These are phyloP conservation scores for Chymomyza caudatula DNA, from an alignment of 2,888 invertebrate genomes.

Conservation along the genomic window DNA sequence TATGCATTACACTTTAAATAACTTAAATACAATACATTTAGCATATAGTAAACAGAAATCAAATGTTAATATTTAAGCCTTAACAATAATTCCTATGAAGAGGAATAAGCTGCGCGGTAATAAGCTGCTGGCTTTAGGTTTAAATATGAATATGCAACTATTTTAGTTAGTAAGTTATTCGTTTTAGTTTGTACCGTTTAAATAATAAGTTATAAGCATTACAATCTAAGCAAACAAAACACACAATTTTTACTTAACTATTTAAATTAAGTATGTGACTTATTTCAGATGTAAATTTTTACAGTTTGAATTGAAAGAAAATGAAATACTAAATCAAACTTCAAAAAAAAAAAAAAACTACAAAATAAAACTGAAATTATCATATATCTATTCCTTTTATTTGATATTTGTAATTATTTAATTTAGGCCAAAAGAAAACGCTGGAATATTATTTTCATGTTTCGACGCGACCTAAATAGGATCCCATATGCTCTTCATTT, in stretches of 20 bases:
- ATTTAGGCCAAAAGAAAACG: slow-evolving; percentile 32
- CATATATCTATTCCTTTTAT: slow-evolving; percentile 22
- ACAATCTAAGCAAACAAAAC: neutral
- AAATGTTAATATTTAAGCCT: slow-evolving; percentile 57
- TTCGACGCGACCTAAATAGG: slow-evolving; percentile 11
- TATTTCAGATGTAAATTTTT: slow-evolving; percentile 1
- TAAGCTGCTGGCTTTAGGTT: neutral
- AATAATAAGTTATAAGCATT: neutral
- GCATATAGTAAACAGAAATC: slow-evolving; percentile 24
- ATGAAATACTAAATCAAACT: neutral
- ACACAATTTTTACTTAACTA: neutral
- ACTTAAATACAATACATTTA: neutral
- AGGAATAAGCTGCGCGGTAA: slow-evolving; percentile 5
- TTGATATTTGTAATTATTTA: slow-evolving; percentile 44
- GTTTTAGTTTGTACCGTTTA: neutral
- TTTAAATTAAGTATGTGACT: neutral
- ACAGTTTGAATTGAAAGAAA: neutral
- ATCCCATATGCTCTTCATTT: slow-evolving; percentile 17
- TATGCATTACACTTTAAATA: slow-evolving; percentile 41
- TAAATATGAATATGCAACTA: neutral
- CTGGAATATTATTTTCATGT: slow-evolving; percentile 40
- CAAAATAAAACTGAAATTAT: slow-evolving; percentile 6
- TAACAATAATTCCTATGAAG: slow-evolving; percentile 37
- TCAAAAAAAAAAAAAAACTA: slow-evolving; percentile 16
- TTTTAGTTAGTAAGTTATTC: neutral